Conservation (phyloP, 2,113 vertebrate species). For the Tauraco erythrolophus region DNA sequence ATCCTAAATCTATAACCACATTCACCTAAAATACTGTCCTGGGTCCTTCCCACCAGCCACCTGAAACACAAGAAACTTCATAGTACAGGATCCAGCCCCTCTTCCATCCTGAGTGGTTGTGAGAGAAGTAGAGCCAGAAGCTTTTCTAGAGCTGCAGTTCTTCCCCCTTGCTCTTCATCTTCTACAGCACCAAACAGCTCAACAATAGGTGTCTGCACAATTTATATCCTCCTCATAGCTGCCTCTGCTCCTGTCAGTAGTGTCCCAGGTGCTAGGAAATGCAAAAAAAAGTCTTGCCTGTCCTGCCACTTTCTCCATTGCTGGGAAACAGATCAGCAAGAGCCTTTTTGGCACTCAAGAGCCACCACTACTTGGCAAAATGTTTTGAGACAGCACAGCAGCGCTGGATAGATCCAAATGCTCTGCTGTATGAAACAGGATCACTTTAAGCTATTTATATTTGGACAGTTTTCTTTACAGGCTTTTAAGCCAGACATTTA, state of each 20-base stretch:
- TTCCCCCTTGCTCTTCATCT: not conserved
- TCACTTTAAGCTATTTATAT: not conserved
- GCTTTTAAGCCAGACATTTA: not conserved
- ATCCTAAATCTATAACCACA: not conserved
- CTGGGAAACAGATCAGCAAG: not conserved
- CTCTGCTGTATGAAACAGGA: not conserved
- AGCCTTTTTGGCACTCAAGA: not conserved
- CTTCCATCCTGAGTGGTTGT: not conserved
- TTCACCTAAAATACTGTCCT: not conserved
- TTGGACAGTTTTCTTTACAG: not conserved
- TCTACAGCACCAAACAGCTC: not conserved
- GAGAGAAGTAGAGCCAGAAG: no score
- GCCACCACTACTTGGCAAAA: not conserved
- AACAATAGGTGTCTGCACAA: not conserved
- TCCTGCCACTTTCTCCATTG: not conserved
- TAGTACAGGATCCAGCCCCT: not conserved
- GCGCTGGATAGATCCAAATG: not conserved
- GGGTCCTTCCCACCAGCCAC: not conserved
- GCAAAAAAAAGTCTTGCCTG: not conserved
- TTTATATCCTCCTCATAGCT: not conserved
- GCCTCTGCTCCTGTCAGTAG: not conserved
- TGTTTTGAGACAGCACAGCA: not conserved
- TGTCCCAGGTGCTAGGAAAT: not conserved
- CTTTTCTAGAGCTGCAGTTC: not conserved
- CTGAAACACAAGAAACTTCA: not conserved